Base-by-base conservation (phyloP, 2,113 vertebrate species). In the Oceanites oceanicus region DNA sequence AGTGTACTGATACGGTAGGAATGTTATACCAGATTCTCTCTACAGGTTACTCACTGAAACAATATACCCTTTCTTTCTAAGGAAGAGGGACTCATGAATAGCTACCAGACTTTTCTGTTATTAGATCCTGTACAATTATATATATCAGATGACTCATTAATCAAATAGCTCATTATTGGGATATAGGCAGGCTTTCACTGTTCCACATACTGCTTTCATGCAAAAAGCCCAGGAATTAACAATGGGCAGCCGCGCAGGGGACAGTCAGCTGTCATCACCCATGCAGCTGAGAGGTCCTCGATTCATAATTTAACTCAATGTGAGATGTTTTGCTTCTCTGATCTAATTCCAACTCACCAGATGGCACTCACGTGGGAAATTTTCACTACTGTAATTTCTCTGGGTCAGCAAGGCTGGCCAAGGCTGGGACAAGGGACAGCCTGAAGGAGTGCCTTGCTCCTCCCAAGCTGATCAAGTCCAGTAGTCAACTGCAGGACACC, bases 61-160 rank as follows among this genome's bases (percentile, higher is more conserved):
- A 66, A 95, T 96, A 98, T 15, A 93, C 95, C 70, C n/a, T 93
- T 95, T 95, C 93, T 96, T 97, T 96, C 92, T 95, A 61, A 90
- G 94, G 95, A 97, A 97, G 97, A 7, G 1, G 70, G 96, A 92
- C 95, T 96, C 82, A 88, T 80, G 53, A 97, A 96, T 96, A 97
- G 87, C 77, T 95, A 92, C 9, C 45, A 80, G 67, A 88, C 70
- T 87, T 96, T 89, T 89, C 92, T 98, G 98, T 97, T 96, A 98
- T 82, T 87, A 92, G 97, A 98, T 97, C 98, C 83, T 79, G 56
- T 53, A 68, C 88, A 95, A 72, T 95, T 88, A 86, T 76, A 52
- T 81, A 25, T 96, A 97, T 94, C 96, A 68, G 72, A 92, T 98
- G 58, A 97, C 97, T 71, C 92, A 90, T 96, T 96, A 96, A 87